Percentiles rank a stretch among this genome's conserved stretches.
These are phyloP conservation scores for Sminthurides aquaticus DNA, from an alignment of 2,888 invertebrate genomes.

Conservation along the genomic window DNA sequence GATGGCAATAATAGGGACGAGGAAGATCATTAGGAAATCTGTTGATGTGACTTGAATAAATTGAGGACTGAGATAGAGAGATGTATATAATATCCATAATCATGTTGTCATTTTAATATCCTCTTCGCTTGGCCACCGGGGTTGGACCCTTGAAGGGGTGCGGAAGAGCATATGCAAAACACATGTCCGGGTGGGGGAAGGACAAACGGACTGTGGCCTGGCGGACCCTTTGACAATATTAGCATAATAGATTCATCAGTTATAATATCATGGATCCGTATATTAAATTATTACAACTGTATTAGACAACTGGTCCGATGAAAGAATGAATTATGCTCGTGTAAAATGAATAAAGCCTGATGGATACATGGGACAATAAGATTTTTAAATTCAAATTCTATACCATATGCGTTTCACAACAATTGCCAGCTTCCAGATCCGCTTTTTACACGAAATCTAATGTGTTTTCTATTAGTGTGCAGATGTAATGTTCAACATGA, in stretches of 20 bases:
- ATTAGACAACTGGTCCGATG: constrained; percentile 1
- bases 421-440: background rate
- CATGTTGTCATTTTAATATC: background rate
- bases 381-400: background rate
- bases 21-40: constrained; percentile 18
- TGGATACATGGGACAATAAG: no score
- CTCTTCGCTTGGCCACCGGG: background rate
- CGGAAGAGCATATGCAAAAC: constrained; percentile 3
- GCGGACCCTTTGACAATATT: background rate
- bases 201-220: background rate
- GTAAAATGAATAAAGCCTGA: background rate
- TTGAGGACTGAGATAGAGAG: constrained; percentile 1
- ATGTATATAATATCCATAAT: background rate
- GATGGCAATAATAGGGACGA: background rate
- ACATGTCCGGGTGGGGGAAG: background rate
- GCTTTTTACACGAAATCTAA: background rate
- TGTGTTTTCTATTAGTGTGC: background rate
- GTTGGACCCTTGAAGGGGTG: background rate
- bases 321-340: background rate
- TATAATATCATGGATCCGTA: background rate
- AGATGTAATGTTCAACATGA: background rate
- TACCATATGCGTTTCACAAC: background rate
- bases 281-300: constrained; percentile 7
- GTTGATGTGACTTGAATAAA: constrained; percentile 25
- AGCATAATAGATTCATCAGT: constrained; percentile 5